phyloP scores from a whole-genome alignment of 2,888 invertebrate species.

The Morpho helenor region DNA sequence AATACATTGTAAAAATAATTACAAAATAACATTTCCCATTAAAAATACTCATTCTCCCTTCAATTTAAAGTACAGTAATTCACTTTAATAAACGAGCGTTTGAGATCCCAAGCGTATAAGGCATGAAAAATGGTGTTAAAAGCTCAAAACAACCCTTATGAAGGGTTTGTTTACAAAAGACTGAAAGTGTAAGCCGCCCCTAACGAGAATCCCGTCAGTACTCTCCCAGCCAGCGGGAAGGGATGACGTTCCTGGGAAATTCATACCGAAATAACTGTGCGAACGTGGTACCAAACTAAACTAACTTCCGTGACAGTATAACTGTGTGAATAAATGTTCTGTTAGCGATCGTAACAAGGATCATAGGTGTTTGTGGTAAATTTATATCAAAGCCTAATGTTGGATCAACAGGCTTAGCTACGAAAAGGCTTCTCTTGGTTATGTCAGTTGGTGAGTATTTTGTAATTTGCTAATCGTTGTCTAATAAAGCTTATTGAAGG shows the following conservation, averaged over 20 bases:
- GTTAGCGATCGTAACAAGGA: too few relatives aligned
- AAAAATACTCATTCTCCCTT: too few relatives aligned
- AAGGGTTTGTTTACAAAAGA: conserved; percentile 23
- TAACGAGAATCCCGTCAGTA: conserved; percentile 20
- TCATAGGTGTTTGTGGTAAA: conserved; percentile 1
- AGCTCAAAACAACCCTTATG: neutral
- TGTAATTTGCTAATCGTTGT: too few relatives aligned
- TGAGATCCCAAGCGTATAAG: neutral
- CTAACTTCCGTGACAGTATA: too few relatives aligned
- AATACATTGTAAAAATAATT: too few relatives aligned
- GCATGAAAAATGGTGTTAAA: neutral
- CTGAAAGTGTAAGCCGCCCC: conserved; percentile 18
- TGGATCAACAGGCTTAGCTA: conserved; percentile 11
- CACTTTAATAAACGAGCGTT: neutral
- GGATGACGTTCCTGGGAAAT: conserved; percentile 12
- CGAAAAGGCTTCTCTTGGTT: conserved; percentile 12
- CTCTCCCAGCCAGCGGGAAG: conserved; percentile 14
- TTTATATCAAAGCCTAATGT: conserved; percentile 8
- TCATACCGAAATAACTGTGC: too few relatives aligned
- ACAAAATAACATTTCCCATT: too few relatives aligned
- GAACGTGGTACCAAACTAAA: too few relatives aligned
- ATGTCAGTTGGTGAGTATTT: conserved; percentile 15
- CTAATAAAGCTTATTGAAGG: too few relatives aligned
- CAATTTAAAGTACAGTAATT: too few relatives aligned
- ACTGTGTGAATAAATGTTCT: too few relatives aligned